These are phyloP conservation scores for Pediacus dermestoides DNA, from an alignment of 2,888 invertebrate species.

Conservation along the genomic window DNA sequence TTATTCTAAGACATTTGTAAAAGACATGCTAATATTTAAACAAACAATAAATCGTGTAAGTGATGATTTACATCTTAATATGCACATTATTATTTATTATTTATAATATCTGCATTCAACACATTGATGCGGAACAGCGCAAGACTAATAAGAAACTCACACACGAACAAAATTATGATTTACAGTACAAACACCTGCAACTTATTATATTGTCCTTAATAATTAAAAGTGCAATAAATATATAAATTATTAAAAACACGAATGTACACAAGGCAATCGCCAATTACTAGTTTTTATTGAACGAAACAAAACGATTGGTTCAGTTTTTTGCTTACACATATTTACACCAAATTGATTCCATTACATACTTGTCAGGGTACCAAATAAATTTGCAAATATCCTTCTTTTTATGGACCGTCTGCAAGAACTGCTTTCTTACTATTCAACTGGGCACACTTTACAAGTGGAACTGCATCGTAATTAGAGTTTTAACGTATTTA, in stretches of 20 bases:
- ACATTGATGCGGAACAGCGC: no score
- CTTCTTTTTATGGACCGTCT: constrained; percentile 29
- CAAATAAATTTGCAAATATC: constrained; percentile 31
- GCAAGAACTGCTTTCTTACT: constrained; percentile 25
- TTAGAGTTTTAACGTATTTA: constrained; percentile 4
- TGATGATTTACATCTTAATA: no score
- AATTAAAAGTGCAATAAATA: constrained; percentile 1
- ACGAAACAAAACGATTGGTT: no score
- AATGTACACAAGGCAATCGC: constrained; percentile 1
- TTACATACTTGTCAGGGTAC: constrained; percentile 15
- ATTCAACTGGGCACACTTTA: constrained; percentile 14
- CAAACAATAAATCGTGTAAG: no score
- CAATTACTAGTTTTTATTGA: constrained; percentile 1
- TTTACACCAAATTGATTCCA: constrained; percentile 23
- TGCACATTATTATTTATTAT: no score
- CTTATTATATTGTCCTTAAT: constrained; percentile 3
- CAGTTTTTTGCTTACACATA: constrained; percentile 13
- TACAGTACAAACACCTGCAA: constrained; percentile 5
- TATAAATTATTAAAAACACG: not conserved
- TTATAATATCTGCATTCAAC: no score
- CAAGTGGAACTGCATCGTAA: constrained; percentile 5
- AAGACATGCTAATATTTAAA: no score
- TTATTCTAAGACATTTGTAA: no score
- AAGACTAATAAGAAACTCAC: no score
- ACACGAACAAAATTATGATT: not conserved